Evolutionary conservation across 2,797 vertebrate species (phyloP), one percentile per base, ranked within the genome.

Genomic region (Benthosema pterotum): DNA sequence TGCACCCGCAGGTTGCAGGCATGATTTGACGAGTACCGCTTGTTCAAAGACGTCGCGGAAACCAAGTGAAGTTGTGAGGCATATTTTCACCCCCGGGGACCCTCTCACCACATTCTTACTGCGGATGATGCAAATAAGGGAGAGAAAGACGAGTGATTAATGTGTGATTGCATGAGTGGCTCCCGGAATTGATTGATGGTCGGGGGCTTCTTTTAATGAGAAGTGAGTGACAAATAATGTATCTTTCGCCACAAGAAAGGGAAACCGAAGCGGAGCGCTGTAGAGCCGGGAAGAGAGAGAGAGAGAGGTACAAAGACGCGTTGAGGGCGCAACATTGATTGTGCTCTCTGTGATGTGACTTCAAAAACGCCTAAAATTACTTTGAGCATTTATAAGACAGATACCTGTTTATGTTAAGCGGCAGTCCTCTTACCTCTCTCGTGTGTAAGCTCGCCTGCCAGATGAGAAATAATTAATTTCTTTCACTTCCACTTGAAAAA

Each of bases 361-460:
- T 91, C 90, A 92, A 91, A 92, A 83, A 38, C 8, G 7, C 32
- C 78, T 79, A 90, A 87, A 92, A 92, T 93, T 93, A 93, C 88
- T 92, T 90, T 89, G 84, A 91, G 86, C 86, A 60, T 80, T 81
- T 87, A 83, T 84, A 91, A 90, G 83, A 88, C 87, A 83, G 89
- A 87, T 91, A 88, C 90, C 89, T 90, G 86, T 84, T 90, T 87
- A 86, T 83, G 90, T 87, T 87, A 86, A 87, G 87, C 90, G 83
- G 84, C 83, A 84, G 86, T 38, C 78, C 79, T 86, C 80, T 88
- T 83, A 88, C 89, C 90, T 92, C 90, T 92, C 91, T n/a, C n/a
- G n/a, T n/a, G 60, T 63, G 90, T 91, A 88, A 92, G 85, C 85
- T 85, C n/a, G 79, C 84, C 85, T 88, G 86, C 87, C 84, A 90